Conservation (phyloP, 2,888 invertebrate genomes). For the Reticulitermes lucifugus region DNA sequence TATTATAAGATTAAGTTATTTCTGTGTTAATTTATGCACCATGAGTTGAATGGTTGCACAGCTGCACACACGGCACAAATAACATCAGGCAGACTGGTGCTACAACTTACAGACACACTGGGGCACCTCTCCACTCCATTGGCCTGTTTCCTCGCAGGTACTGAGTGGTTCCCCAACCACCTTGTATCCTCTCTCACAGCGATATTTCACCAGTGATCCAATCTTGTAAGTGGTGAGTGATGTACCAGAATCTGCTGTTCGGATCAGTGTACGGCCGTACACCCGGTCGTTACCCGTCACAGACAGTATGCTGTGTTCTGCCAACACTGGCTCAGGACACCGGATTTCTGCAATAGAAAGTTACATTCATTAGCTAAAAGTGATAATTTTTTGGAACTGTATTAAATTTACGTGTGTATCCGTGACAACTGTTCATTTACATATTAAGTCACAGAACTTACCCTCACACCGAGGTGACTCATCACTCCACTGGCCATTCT, state of each 20-base stretch:
- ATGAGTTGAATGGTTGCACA: too few species aligned
- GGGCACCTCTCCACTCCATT: constrained; percentile 87
- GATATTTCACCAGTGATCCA: constrained; percentile 86
- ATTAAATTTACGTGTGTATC: not conserved
- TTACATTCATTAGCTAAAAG: not conserved
- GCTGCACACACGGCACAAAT: too few species aligned
- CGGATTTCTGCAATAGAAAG: constrained; percentile 77
- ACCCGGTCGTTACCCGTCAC: constrained; percentile 92
- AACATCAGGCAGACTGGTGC: not conserved
- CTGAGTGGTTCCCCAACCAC: constrained; percentile 86
- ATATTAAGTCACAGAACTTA: constrained; percentile 58
- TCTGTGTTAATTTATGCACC: too few species aligned
- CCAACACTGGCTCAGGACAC: constrained; percentile 84
- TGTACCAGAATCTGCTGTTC: constrained; percentile 77
- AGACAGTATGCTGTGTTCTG: constrained; percentile 87
- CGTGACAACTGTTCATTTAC: not conserved
- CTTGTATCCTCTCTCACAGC: constrained; percentile 91
- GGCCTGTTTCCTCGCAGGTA: constrained; percentile 86
- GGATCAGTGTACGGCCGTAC: constrained; percentile 85
- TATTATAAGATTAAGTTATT: too few species aligned
- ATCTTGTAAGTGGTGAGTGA: constrained; percentile 83
- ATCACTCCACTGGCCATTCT: constrained; percentile 86
- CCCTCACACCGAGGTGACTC: constrained; percentile 88
- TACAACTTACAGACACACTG: constrained; percentile 82
- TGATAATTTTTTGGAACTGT: not conserved